Evolutionary conservation across 1,140 invertebrate species (phyloP), one percentile per base, ranked within the genome.

Genomic region (Lutraria rhynchaena): DNA sequence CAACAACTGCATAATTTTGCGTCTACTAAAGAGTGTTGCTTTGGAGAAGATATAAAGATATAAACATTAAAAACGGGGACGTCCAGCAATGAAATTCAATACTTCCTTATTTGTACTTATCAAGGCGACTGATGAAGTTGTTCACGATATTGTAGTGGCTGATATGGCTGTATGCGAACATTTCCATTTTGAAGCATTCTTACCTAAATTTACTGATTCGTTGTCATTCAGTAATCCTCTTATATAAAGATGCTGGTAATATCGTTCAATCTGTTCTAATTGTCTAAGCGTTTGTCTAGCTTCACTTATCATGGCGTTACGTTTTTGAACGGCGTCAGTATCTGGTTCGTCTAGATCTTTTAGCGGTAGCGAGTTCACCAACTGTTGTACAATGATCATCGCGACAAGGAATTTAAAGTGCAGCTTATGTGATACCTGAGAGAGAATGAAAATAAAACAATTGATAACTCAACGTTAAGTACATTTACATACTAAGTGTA

Each of bases 191-290:
- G n/a, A 27, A 2, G 3, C 27, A 58, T 5, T 4, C 17, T 58
- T 27, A 60, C 57, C 57, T 60, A 60, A 35, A 17, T n/a, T 7
- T 15, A 29, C 1, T 7, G n/a, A 31, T 17, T 63, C 60, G 3
- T 7, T 63, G n/a, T 63, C 60, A 41, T 7, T n/a, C 11, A 63
- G 35, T 41, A 37, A 41, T 41, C 60, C 60, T 33, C 60, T 41
- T n/a, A 63, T 33, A 63, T 37, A 35, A 1, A 63, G 60, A 11
- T 63, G 60, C n/a, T 63, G 60, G 22, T 63, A 63, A 35, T 63
- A 63, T 41, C 60, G 13, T 63, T 63, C 60, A 22, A 63, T 63
- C 24, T 63, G 31, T 63, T 63, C 60, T 63, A 63, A n/a, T 63
- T 63, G 33, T n/a, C 22, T 13, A 35, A 63, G 24, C 24, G 33